These are phyloP conservation scores for Morphnarchus princeps DNA, from an alignment of 2,113 vertebrate species.

Conservation along the genomic window DNA sequence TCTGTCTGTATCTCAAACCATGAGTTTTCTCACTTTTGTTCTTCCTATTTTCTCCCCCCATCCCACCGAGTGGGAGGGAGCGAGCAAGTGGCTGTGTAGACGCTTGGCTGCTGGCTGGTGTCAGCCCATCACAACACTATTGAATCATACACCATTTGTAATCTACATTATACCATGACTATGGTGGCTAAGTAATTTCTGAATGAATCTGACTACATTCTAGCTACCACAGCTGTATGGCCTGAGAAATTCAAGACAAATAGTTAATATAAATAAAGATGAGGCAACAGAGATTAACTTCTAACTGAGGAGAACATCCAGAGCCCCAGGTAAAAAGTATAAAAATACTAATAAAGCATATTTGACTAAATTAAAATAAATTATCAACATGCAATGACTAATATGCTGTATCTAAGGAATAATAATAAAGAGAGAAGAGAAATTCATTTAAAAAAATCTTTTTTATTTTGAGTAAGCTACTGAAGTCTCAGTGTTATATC, in stretches of 20 bases:
- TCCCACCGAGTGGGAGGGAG: accelerated
- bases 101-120: accelerated
- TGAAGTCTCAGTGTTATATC: neutral
- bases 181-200: neutral
- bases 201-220: neutral
- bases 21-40: neutral
- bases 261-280: neutral
- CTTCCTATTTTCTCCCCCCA: neutral
- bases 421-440: neutral
- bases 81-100: accelerated
- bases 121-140: neutral
- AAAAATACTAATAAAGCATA: neutral
- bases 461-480: neutral
- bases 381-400: neutral
- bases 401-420: neutral
- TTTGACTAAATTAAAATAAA: neutral
- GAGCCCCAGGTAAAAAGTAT: neutral
- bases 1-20: neutral
- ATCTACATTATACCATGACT: neutral
- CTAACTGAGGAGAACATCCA: neutral
- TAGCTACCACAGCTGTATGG: neutral
- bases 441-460: neutral
- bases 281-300: neutral
- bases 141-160: neutral
- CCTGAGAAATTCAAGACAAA: neutral